Base-by-base conservation (phyloP, 2,797 vertebrate species). In the Tapera naevia region DNA sequence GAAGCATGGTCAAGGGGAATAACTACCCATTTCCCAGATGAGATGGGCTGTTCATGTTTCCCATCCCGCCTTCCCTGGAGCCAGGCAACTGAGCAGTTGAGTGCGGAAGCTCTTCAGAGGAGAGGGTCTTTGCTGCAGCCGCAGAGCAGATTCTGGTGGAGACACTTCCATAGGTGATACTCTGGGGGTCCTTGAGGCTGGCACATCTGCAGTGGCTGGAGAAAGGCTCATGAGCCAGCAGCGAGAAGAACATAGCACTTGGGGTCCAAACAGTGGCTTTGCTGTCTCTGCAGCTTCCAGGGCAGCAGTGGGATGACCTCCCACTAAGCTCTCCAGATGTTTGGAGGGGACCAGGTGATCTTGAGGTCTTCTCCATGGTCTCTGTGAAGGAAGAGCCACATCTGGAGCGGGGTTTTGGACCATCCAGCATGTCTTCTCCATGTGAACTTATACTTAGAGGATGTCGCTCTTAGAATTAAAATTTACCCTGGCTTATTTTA, bases 121-220 rank as follows among this genome's bases (percentile, higher is more conserved):
- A 78, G n/a, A 62, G 16, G 41, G 39, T 71, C 64, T 28, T 30
- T 13, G 2, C 33, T 21, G 60, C 50, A 54, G 41, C 43, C 2
- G 0, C 5, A 3, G 57, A 17, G 62, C 39, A 30, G 17, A 7
- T 41, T 27, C 58, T 53, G 73, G 28, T 9, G 64, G 28, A 64
- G 53, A 18, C 61, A 15, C 11, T 13, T 28, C 37, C 54, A 28
- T 24, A 9, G 10, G 33, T 1, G 13, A 23, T 45, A 64, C 6
- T 66, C 10, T 39, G 28, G 22, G 22, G 5, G 11, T 30, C 33
- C 28, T 32, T 33, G 10, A 28, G 10, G 11, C 15, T 5, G 56
- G 22, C 28, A 12, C 0, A 0, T 23, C 50, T 33, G 65, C 57
- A 10, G 28, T 1, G 54, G n/a, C 45, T 2, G 1, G 39, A 11